phyloP scores from a whole-genome alignment of 2,797 vertebrate species.

The Halcyon badia region DNA sequence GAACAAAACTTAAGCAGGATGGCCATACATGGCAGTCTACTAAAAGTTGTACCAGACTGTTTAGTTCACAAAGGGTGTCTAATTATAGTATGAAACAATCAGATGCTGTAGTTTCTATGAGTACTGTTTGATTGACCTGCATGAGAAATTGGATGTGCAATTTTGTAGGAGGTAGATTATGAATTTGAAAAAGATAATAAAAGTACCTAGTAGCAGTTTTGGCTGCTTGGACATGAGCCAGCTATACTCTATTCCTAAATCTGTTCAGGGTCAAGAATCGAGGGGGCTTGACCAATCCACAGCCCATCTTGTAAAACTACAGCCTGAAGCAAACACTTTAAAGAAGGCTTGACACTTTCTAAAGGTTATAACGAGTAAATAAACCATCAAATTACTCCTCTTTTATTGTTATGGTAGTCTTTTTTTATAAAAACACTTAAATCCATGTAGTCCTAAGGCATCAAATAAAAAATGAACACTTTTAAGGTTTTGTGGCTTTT shows the following conservation, averaged over 20 bases:
- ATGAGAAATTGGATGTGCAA: slow-evolving; percentile 72
- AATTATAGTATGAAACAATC: slow-evolving; percentile 24
- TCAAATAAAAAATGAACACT: slow-evolving; percentile 86
- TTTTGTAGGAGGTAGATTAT: slow-evolving; percentile 81
- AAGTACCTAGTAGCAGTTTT: slow-evolving; percentile 80
- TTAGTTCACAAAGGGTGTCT: background rate
- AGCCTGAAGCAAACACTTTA: slow-evolving; percentile 91
- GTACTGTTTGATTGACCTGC: slow-evolving; percentile 65
- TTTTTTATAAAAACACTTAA: slow-evolving; percentile 87
- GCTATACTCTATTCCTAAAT: slow-evolving; percentile 82
- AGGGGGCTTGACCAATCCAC: slow-evolving; percentile 86
- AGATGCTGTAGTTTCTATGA: slow-evolving; percentile 20
- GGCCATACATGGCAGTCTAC: background rate
- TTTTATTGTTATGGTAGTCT: slow-evolving; percentile 93
- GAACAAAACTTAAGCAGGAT: background rate
- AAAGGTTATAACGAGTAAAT: slow-evolving; percentile 93
- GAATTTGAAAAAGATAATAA: slow-evolving; percentile 78
- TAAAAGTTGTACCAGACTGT: background rate
- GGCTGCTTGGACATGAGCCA: slow-evolving; percentile 80
- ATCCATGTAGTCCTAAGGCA: slow-evolving; percentile 90
- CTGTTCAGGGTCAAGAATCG: slow-evolving; percentile 86
- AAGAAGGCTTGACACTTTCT: slow-evolving; percentile 87
- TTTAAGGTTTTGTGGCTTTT: slow-evolving; percentile 79
- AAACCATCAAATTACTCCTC: slow-evolving; percentile 89
- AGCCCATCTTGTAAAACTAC: slow-evolving; percentile 87